Evolutionary conservation across 2,888 invertebrate species (phyloP), one percentile per base, ranked within the genome.

Genomic region (Heliothis peltigera): DNA sequence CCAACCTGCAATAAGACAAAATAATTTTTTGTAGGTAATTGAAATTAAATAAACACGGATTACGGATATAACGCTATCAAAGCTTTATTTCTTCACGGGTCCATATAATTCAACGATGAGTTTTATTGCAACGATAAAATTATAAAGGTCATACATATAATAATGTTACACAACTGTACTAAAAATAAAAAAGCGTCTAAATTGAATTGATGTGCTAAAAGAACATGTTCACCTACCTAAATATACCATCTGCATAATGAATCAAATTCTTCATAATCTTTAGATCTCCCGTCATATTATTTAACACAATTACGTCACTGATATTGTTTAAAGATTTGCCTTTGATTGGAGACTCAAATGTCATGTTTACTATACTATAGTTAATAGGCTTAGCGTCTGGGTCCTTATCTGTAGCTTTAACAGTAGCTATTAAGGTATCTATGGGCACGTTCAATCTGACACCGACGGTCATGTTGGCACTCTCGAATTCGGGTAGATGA

Each of bases 371-470:
- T 8, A 97, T 95, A 35, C 91, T 92, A 68, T 97, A 97, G n/a
- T 92, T 87, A 10, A 97, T 96, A 0, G 96, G 96, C 1, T 94
- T 84, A 0, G 97, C 96, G 57, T 96, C 96, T 0, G 96, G 95
- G 81, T 98, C 98, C 0, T 93, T 92, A 83, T 98, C 98, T 2
- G 85, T 91, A 0, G 97, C 97, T 75, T 95, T 96, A 3, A 97
- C 87, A 0, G 96, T 96, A 0, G 96, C 96, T 32, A 98, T 95
- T 17, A 96, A 94, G 0, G 97, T 97, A 70, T 97, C 97, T 25
- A 97, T 95, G 0, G 97, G 97, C 0, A 97, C 97, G 84, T 97
- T 97, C 1, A 97, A 92, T 46, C 97, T 95, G 0, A 98, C 97
- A 1, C 97, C 97, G 6, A 97, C 91, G 0, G 97, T 97, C 67